phyloP scores from a whole-genome alignment of 1,140 invertebrate species.

The Holotrichia oblita region DNA sequence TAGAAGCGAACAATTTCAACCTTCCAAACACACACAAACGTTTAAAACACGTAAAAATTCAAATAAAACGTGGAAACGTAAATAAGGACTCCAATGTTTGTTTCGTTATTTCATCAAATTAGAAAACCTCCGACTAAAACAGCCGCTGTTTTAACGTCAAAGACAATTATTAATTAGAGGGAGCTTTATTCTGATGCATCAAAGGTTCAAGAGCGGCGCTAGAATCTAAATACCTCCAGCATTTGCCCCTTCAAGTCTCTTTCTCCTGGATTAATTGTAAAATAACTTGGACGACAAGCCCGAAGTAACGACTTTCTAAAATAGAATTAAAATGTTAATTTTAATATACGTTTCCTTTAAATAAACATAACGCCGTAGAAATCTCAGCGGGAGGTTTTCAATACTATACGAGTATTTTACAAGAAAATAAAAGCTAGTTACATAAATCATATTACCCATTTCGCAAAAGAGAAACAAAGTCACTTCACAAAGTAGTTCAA shows the following conservation, averaged over 20 bases:
- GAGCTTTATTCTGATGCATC: neutral
- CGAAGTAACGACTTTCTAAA: too few species aligned
- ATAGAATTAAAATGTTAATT: too few species aligned
- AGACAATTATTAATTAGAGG: constrained; percentile 3
- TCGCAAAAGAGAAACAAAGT: too few species aligned
- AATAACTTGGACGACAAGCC: too few species aligned
- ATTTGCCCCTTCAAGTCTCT: neutral
- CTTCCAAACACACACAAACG: too few species aligned
- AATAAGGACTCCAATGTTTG: too few species aligned
- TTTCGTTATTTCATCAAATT: neutral
- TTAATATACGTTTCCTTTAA: too few species aligned
- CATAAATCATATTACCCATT: neutral
- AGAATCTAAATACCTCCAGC: neutral
- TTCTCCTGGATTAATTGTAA: neutral
- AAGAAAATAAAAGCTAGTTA: neutral
- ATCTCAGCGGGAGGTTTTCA: neutral
- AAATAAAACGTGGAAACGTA: too few species aligned
- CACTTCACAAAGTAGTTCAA: neutral
- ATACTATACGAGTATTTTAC: neutral
- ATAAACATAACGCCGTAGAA: neutral
- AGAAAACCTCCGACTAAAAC: too few species aligned
- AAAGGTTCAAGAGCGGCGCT: neutral
- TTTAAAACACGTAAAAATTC: too few species aligned
- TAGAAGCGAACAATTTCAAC: too few species aligned
- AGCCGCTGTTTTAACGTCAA: neutral